phyloP scores from a whole-genome alignment of 2,113 vertebrate genomes.

The Gavia stellata region DNA sequence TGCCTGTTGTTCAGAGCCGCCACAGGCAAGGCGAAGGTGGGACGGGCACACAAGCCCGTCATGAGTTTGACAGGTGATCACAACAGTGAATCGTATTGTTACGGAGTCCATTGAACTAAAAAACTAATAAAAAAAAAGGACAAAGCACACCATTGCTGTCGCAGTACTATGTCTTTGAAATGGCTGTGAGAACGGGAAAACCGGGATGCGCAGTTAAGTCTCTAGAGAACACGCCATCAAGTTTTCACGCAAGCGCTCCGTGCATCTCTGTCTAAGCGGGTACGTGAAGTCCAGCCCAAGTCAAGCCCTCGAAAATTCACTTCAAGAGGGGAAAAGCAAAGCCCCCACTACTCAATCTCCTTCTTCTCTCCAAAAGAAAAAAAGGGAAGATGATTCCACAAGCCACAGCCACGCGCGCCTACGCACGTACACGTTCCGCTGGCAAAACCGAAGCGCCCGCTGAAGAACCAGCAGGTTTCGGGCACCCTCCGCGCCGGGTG shows the following conservation, averaged over 20 bases:
- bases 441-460: not conserved
- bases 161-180: not conserved
- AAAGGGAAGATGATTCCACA: not conserved
- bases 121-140: not conserved
- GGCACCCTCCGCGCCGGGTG: not conserved
- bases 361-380: not conserved
- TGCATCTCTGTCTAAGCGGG: not conserved
- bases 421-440: not conserved
- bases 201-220: not conserved
- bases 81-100: not conserved
- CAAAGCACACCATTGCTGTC: not conserved
- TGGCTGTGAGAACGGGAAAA: not conserved
- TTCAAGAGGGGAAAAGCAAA: not conserved
- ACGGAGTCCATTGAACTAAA: not conserved
- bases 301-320: not conserved
- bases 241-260: not conserved
- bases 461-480: not conserved
- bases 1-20: not conserved
- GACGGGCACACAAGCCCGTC: not conserved
- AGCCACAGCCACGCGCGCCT: not conserved
- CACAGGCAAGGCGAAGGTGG: not conserved
- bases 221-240: not conserved
- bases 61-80: not conserved
- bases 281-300: not conserved
- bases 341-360: not conserved